Percentiles rank a stretch among this genome's conserved stretches.
These are phyloP conservation scores for Scalopus aquaticus DNA, from an alignment of 2,113 vertebrate genomes.

Conservation along the genomic window DNA sequence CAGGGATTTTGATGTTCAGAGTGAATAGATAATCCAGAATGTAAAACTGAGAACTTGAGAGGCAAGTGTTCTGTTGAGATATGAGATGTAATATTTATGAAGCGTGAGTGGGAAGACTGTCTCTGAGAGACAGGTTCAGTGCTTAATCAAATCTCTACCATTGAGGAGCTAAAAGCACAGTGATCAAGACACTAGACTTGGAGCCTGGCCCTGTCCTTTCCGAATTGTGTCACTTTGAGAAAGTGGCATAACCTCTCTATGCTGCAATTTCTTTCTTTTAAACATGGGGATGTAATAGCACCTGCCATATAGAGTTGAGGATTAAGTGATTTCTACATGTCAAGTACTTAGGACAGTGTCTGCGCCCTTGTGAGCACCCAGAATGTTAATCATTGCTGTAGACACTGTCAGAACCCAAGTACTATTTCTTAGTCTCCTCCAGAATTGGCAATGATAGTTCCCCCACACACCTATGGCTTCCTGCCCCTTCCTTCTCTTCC, in stretches of 20 bases:
- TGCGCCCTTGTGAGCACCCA: not conserved
- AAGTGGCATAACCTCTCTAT: not conserved
- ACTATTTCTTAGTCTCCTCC: not conserved
- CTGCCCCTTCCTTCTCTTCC: not conserved
- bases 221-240: not conserved
- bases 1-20: not conserved
- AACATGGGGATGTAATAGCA: not conserved
- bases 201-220: not conserved
- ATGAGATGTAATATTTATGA: not conserved
- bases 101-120: not conserved
- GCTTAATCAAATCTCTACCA: not conserved
- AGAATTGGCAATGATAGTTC: not conserved
- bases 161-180: not conserved
- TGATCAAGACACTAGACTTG: not conserved
- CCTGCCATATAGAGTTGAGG: not conserved
- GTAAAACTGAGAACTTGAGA: not conserved
- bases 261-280: not conserved
- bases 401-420: not conserved
- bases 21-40: not conserved
- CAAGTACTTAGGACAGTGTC: not conserved
- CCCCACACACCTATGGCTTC: not conserved
- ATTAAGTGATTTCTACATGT: not conserved
- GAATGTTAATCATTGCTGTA: not conserved
- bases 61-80: not conserved
- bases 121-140: not conserved